Base-by-base conservation (phyloP, 1,140 invertebrate species). In the Artemia franciscana region DNA sequence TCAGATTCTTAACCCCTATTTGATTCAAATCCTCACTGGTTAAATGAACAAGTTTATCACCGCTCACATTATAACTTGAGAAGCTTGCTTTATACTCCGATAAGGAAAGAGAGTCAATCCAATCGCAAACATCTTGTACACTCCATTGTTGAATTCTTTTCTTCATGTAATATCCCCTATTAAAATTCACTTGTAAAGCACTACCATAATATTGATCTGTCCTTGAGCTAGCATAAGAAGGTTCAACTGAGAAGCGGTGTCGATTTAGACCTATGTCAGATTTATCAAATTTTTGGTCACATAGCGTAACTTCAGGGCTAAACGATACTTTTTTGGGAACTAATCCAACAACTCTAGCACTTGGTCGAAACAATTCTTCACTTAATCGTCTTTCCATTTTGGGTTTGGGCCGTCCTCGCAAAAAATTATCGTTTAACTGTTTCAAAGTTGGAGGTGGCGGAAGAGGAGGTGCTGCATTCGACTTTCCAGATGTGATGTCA, bases 301-400 rank as follows among this genome's bases (percentile, higher is more conserved):
- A 26, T 18, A 57, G 27, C 24, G 61, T 62, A 12, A 64, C 63
- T 25, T 64, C 63, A 51, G 63, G 63, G 28, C 60, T 61, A 56
- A 64, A 64, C 3, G 66, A 58, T 61, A 65, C 66, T 56, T 67
- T 69, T 73, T 88, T 88, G 59, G 85, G 84, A 70, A 86, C 79
- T 57, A 84, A 80, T 28, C 84, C 85, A 23, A 88, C 84, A 63
- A 88, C 86, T 64, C 85, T 78, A 18, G 85, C 84, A 63, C 81
- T 75, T 68, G 75, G 23, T 18, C 15, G n/a, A 21, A 58, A 12
- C 5, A 23, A 21, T 5, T 64, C 51, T 26, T 63, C 62, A 12
- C 62, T 63, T 26, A 63, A 58, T 9, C 62, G 56, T 4, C 62
- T 51, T 30, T 63, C 62, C 24, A 63, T 25, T 24, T 26, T 28